Conservation (phyloP, 2,797 vertebrate species). For the Rhadinocentrus ornatus region DNA sequence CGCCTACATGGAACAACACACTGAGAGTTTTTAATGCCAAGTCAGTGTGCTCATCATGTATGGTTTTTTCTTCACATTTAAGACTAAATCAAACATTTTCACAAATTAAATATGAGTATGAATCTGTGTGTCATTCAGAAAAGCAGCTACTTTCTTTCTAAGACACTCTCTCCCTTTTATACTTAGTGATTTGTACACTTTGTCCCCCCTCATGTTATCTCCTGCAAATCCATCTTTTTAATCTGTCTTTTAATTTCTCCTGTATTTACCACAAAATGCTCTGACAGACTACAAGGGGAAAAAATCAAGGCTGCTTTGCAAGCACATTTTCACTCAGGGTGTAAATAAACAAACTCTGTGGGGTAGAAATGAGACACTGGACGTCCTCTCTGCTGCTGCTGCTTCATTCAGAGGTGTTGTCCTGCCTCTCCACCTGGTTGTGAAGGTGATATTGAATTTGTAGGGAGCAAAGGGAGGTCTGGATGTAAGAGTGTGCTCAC, state of each 20-base stretch:
- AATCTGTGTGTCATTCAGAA: not conserved
- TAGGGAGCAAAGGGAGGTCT: slow-evolving; percentile 9
- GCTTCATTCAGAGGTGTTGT: slow-evolving; percentile 37
- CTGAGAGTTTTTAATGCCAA: slow-evolving; percentile 24
- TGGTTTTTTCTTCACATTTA: not conserved
- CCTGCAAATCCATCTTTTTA: slow-evolving; percentile 14
- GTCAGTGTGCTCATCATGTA: slow-evolving; percentile 35
- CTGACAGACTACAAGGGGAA: slow-evolving; percentile 36
- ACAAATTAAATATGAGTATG: not conserved
- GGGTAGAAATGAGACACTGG: slow-evolving; percentile 22
- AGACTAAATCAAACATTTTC: not conserved
- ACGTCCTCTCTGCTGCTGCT: slow-evolving; percentile 24
- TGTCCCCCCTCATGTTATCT: not conserved
- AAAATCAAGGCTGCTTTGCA: slow-evolving; percentile 39
- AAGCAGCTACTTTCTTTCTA: slow-evolving; percentile 5
- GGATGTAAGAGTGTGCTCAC: not conserved
- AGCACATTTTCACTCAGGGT: slow-evolving; percentile 50
- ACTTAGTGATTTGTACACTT: slow-evolving; percentile 10
- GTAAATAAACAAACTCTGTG: slow-evolving; percentile 54
- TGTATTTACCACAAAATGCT: slow-evolving; percentile 44
- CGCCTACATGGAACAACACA: slow-evolving; percentile 49
- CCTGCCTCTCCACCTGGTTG: slow-evolving; percentile 42
- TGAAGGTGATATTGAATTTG: slow-evolving; percentile 47
- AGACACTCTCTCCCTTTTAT: not conserved
- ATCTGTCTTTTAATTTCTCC: slow-evolving; percentile 35